A percentile compares a stretch with the other conserved stretches of the same genome.
These are phyloP conservation scores for Drosophila mauritiana DNA, from an alignment of 1,140 invertebrate species.

Conservation along the genomic window DNA sequence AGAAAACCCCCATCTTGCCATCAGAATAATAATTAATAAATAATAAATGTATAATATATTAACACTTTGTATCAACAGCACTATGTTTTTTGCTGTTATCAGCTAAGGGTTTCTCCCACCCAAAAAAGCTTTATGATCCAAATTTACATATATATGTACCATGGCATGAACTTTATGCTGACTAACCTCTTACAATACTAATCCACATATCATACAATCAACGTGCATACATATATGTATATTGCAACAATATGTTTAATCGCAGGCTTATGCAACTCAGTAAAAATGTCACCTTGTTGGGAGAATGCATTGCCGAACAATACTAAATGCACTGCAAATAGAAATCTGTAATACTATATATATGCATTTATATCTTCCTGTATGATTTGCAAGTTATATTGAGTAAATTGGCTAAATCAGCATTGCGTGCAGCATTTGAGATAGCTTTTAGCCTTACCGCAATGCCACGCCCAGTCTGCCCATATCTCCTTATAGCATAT, in stretches of 20 bases:
- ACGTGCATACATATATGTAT: background rate
- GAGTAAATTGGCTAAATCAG: background rate
- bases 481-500: background rate
- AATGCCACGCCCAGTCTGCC: background rate
- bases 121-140: background rate
- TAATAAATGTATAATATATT: background rate
- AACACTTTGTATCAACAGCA: background rate
- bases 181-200: too few species aligned
- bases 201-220: too few species aligned
- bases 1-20: background rate
- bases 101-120: background rate
- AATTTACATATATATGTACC: background rate
- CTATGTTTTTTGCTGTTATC: background rate
- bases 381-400: background rate
- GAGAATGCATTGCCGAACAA: background rate
- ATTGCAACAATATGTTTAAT: slow-evolving; percentile 1
- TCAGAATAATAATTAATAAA: background rate
- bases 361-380: background rate
- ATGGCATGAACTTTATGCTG: background rate
- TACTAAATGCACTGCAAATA: background rate
- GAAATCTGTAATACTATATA: background rate
- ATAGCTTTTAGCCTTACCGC: too few species aligned
- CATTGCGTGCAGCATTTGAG: background rate
- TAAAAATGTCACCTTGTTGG: slow-evolving; percentile 8
- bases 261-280: background rate